These are phyloP conservation scores for Vulpes vulpes DNA, from an alignment of 2,113 vertebrate genomes.

Conservation along the genomic window DNA sequence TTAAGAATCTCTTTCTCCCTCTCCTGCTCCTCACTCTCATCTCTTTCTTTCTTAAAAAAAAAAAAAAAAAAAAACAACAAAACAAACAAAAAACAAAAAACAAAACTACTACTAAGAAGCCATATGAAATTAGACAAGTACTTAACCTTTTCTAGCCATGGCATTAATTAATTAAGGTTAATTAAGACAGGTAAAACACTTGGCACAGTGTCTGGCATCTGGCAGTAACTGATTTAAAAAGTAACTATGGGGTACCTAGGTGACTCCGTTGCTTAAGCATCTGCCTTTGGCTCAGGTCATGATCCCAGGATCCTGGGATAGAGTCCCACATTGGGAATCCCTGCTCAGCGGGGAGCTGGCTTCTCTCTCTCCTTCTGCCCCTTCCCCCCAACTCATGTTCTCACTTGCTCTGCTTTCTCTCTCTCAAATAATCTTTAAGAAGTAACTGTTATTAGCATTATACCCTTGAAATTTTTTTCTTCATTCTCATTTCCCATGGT, in stretches of 20 bases:
- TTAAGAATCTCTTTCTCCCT: not conserved
- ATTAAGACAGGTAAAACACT: conserved; percentile 5
- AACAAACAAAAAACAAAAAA: too few relatives aligned
- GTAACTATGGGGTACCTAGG: not conserved
- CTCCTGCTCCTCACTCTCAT: not conserved
- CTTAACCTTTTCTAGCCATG: conserved; percentile 4
- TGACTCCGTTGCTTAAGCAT: not conserved
- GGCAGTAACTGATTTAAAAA: not conserved
- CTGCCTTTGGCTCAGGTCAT: not conserved
- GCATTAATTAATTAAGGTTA: not conserved
- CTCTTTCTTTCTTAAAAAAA: not conserved
- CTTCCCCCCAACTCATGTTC: too few relatives aligned
- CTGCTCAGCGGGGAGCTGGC: too few relatives aligned
- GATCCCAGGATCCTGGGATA: not conserved
- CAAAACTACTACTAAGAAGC: not conserved
- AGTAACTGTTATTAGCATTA: not conserved
- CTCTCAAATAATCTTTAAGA: not conserved
- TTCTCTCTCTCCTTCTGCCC: too few relatives aligned
- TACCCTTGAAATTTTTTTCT: conserved; percentile 16
- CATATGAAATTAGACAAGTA: not conserved
- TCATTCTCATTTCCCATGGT: not conserved
- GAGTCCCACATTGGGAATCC: not conserved
- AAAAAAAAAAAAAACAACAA: not conserved
- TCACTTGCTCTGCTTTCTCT: not conserved
- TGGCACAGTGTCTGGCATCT: not conserved